Evolutionary conservation across 2,113 vertebrate genomes (phyloP).

Genomic region (Recurvirostra avosetta): DNA sequence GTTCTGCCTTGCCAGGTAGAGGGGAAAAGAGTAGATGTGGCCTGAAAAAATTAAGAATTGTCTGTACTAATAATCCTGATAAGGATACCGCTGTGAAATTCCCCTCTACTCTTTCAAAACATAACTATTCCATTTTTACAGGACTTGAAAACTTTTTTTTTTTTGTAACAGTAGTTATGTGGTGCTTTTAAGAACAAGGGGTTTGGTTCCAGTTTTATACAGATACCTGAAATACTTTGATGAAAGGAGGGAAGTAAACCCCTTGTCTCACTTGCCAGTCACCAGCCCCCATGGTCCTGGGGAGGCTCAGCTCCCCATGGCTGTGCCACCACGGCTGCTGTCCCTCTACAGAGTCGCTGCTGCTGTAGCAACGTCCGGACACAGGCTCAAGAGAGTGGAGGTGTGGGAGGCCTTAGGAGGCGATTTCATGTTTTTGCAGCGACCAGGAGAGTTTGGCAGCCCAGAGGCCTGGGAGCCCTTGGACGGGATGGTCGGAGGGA

Average conservation of each 20-base stretch:
- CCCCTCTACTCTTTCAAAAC: not conserved
- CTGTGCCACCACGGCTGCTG: not conserved
- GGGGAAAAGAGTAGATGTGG: not conserved
- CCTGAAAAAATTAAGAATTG: not conserved
- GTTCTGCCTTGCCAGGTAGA: not conserved
- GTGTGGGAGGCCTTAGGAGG: not conserved
- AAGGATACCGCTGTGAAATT: not conserved
- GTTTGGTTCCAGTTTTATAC: not conserved
- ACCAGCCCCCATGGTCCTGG: accelerated
- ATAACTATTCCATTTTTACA: not conserved
- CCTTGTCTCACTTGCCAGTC: not conserved
- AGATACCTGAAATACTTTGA: not conserved
- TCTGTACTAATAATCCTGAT: not conserved
- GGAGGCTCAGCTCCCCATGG: not conserved
- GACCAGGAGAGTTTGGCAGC: not conserved
- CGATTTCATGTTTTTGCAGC: not conserved
- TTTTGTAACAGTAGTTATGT: accelerated
- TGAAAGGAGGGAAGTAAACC: not conserved
- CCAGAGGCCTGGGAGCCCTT: not conserved
- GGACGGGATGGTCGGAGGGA: not conserved
- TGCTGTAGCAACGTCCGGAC: not conserved
- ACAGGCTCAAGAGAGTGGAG: not conserved
- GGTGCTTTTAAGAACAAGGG: not conserved
- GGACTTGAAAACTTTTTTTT: not conserved
- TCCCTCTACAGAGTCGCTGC: not conserved